Conservation (phyloP, 2,888 invertebrate species). For the Drosophila austrosaltans region DNA sequence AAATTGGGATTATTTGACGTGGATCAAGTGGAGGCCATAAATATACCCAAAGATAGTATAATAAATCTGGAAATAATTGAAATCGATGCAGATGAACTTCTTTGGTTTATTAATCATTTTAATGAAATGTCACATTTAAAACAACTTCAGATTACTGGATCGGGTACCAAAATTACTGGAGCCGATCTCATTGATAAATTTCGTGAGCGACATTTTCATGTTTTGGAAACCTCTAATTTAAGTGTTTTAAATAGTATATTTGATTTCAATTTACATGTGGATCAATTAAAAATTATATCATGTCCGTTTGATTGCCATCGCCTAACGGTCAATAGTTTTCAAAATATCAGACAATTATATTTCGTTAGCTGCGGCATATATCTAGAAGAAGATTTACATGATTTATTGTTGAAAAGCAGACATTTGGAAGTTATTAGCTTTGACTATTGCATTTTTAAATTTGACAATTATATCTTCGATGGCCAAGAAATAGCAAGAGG, state of each 20-base stretch:
- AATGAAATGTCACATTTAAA: constrained; percentile 30
- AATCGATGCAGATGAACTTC: constrained; percentile 47
- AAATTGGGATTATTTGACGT: constrained; percentile 44
- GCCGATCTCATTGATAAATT: not conserved
- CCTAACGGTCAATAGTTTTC: not conserved
- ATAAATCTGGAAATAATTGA: constrained; percentile 46
- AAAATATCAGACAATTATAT: not conserved
- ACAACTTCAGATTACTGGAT: constrained; percentile 40
- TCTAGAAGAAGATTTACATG: not conserved
- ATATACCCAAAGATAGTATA: constrained; percentile 40
- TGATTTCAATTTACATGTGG: constrained; percentile 29
- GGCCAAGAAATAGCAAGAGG: constrained; percentile 2
- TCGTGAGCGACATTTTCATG: not conserved
- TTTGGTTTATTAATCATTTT: constrained; percentile 49
- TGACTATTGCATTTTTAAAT: constrained; percentile 9
- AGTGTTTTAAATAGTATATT: constrained; percentile 26
- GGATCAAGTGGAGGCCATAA: not conserved
- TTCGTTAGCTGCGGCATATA: not conserved
- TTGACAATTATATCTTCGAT: constrained; percentile 10
- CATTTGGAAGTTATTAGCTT: constrained; percentile 8
- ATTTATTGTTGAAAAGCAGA: not conserved
- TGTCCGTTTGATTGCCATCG: too few relatives aligned
- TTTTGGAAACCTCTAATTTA: constrained; percentile 33
- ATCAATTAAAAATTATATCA: constrained; percentile 36
- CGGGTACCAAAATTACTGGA: not conserved